Conservation (phyloP, 1,140 invertebrate genomes). For the Aphidius gifuensis region DNA sequence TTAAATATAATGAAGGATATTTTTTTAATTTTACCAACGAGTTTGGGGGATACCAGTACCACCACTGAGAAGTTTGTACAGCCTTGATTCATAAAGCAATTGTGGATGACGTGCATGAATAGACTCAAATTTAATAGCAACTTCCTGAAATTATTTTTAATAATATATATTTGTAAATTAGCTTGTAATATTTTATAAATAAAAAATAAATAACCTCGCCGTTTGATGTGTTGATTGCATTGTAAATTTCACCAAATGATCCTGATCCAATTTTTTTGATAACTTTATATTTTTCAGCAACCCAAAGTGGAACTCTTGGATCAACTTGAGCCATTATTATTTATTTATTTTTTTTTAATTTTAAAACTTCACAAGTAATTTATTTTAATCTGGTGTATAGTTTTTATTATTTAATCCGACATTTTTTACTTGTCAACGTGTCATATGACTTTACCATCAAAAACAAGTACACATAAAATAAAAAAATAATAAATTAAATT, state of each 20-base stretch:
- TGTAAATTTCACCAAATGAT: slow-evolving; percentile 98
- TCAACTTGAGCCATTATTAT: slow-evolving; percentile 40
- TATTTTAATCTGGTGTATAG: neutral
- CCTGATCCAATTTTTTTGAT: slow-evolving; percentile 97
- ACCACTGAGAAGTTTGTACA: slow-evolving; percentile 90
- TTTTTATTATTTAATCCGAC: neutral
- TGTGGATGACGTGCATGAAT: slow-evolving; percentile 91
- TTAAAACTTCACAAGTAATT: slow-evolving; percentile 6
- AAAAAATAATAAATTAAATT: too few species aligned
- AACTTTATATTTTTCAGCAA: slow-evolving; percentile 90
- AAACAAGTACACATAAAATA: slow-evolving; percentile 87
- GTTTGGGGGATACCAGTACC: slow-evolving; percentile 95
- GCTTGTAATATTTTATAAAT: neutral
- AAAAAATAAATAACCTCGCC: slow-evolving; percentile 72
- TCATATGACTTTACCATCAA: slow-evolving; percentile 63
- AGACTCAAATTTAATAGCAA: slow-evolving; percentile 94
- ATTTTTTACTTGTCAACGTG: neutral
- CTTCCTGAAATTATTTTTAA: slow-evolving; percentile 69
- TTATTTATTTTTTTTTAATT: slow-evolving; percentile 14
- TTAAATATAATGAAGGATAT: neutral
- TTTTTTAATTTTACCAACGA: slow-evolving; percentile 60
- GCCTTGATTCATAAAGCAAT: slow-evolving; percentile 91
- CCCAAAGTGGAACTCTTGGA: slow-evolving; percentile 61
- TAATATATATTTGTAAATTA: neutral
- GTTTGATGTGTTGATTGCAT: slow-evolving; percentile 93